Evolutionary conservation across 2,797 vertebrate species (phyloP).

Genomic region (Telmatherina bonti): DNA sequence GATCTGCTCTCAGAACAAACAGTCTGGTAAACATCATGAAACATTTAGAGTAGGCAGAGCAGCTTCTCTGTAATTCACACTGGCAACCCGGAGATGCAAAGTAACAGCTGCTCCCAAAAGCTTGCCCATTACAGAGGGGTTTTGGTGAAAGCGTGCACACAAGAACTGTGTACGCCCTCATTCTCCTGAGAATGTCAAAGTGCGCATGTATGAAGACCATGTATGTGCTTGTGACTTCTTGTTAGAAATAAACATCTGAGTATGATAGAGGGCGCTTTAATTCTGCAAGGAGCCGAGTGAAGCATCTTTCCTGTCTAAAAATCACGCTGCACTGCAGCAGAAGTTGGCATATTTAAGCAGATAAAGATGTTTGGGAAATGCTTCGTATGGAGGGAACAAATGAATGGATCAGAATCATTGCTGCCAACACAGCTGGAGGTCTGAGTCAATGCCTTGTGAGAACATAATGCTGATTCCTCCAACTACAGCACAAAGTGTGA

Average conservation of each 20-base stretch:
- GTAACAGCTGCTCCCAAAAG: conserved; percentile 78
- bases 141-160: conserved; percentile 24
- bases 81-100: conserved; percentile 72
- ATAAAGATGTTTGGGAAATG: conserved; percentile 59
- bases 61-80: conserved; percentile 80
- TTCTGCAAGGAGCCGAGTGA: conserved; percentile 8
- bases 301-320: conserved; percentile 16
- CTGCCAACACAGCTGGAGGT: conserved; percentile 63
- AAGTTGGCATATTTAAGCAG: conserved; percentile 38
- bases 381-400: conserved; percentile 52
- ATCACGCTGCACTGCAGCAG: conserved; percentile 12
- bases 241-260: not conserved
- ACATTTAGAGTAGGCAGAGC: conserved; percentile 85
- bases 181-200: conserved; percentile 6
- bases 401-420: conserved; percentile 57
- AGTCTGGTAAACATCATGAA: conserved; percentile 88
- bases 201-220: not conserved
- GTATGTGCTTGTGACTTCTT: not conserved
- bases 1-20: conserved; percentile 85
- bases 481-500: conserved; percentile 36
- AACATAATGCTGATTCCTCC: conserved; percentile 56
- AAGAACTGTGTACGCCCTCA: conserved; percentile 6
- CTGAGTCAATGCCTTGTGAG: conserved; percentile 50
- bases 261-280: not conserved
- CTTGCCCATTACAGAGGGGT: conserved; percentile 44